Percentiles rank a stretch among this genome's conserved stretches.
Conservation (phyloP, 2,797 vertebrate genomes). For the Acanthornis magna region DNA sequence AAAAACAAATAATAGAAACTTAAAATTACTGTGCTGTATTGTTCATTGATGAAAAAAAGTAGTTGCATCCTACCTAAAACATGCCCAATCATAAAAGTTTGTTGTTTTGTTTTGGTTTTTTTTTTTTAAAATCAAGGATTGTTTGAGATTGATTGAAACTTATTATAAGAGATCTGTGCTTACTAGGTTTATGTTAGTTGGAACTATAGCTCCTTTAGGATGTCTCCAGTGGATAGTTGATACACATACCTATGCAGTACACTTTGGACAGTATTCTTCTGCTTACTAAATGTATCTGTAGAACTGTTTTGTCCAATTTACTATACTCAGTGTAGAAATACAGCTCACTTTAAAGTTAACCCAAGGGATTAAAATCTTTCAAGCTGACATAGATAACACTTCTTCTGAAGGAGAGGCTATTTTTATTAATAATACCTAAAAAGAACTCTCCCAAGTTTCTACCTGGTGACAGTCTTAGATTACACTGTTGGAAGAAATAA, state of each 20-base stretch:
- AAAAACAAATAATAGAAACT: constrained; percentile 59
- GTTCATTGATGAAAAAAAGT: constrained; percentile 34
- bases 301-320: background rate
- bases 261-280: constrained; percentile 53
- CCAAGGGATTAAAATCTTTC: background rate
- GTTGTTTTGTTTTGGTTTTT: background rate
- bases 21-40: constrained; percentile 60
- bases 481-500: background rate
- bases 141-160: background rate
- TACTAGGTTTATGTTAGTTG: background rate
- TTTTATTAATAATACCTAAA: background rate
- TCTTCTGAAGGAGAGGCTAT: background rate
- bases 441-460: background rate
- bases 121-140: background rate
- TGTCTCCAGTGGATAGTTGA: background rate
- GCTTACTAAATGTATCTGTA: constrained; percentile 7
- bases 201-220: background rate
- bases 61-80: background rate
- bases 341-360: background rate
- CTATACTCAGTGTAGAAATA: background rate
- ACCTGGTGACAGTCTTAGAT: background rate
- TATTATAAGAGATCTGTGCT: background rate
- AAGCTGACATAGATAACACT: background rate
- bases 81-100: background rate
- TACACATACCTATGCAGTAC: constrained; percentile 4